These are phyloP conservation scores for Drosophila equinoxialis DNA, from an alignment of 1,140 invertebrate genomes.

Conservation along the genomic window DNA sequence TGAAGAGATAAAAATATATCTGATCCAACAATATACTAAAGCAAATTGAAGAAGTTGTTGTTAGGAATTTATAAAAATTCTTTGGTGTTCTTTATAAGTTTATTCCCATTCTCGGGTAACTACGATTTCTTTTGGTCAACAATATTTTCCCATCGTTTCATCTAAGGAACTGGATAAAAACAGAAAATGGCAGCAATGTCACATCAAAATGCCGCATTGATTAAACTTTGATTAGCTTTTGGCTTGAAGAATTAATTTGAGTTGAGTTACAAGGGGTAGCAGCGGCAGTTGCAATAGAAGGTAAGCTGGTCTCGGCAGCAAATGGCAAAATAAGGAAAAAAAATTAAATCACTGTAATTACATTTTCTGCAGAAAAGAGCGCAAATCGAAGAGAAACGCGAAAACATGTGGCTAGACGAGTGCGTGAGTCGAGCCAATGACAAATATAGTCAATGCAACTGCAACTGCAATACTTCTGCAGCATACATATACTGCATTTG, in stretches of 20 bases:
- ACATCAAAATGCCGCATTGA: constrained; percentile 73
- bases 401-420: constrained; percentile 66
- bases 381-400: constrained; percentile 53
- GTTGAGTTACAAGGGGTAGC: constrained; percentile 31
- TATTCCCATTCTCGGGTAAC: not conserved
- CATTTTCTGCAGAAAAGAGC: constrained; percentile 66
- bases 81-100: not conserved
- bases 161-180: constrained; percentile 49
- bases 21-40: no score
- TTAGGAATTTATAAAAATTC: not conserved
- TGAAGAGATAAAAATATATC: no score
- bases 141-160: constrained; percentile 66
- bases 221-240: constrained; percentile 76
- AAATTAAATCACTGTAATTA: constrained; percentile 68
- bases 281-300: constrained; percentile 49
- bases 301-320: not conserved
- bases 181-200: constrained; percentile 46
- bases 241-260: constrained; percentile 73
- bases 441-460: constrained; percentile 60
- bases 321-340: constrained; percentile 39
- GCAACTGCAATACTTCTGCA: constrained; percentile 16
- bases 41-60: not conserved
- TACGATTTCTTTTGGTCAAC: not conserved
- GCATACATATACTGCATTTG: constrained; percentile 62
- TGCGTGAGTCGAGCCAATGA: constrained; percentile 53